Evolutionary conservation across 2,113 vertebrate genomes (phyloP).

Genomic region (Bufo bufo): DNA sequence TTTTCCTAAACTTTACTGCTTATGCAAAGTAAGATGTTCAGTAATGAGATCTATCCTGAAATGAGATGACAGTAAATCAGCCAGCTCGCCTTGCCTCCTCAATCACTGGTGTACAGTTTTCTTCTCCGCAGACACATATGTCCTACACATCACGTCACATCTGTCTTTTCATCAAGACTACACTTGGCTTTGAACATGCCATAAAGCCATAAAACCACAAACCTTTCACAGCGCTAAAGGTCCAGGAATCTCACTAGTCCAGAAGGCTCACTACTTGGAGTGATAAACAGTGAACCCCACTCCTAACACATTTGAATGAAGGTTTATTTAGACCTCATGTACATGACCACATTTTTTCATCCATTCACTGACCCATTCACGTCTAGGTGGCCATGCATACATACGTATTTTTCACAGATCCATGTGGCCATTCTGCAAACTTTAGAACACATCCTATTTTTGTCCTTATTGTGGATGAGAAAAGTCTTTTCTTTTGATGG

Average conservation of each 20-base stretch:
- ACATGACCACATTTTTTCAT: too few relatives aligned
- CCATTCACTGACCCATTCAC: too few relatives aligned
- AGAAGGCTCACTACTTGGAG: too few relatives aligned
- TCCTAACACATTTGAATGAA: too few relatives aligned
- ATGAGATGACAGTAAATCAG: not conserved
- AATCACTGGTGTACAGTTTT: not conserved
- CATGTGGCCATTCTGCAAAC: too few relatives aligned
- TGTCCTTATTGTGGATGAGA: too few relatives aligned
- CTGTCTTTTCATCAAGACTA: not conserved
- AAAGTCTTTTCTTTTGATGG: too few relatives aligned
- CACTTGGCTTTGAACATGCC: not conserved
- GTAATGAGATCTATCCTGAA: not conserved
- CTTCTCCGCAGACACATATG: constrained; percentile 19
- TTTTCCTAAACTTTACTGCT: not conserved
- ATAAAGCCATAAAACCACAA: not conserved
- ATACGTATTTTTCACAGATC: too few relatives aligned
- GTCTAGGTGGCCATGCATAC: too few relatives aligned
- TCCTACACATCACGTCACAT: not conserved
- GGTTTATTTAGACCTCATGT: too few relatives aligned
- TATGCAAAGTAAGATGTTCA: not conserved
- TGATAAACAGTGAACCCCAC: too few relatives aligned
- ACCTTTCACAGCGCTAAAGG: not conserved
- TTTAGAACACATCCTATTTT: too few relatives aligned
- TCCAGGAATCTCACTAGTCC: not conserved
- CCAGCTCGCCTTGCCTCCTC: not conserved